These are phyloP conservation scores for Icerya purchasi DNA, from an alignment of 2,888 invertebrate species.

Conservation along the genomic window DNA sequence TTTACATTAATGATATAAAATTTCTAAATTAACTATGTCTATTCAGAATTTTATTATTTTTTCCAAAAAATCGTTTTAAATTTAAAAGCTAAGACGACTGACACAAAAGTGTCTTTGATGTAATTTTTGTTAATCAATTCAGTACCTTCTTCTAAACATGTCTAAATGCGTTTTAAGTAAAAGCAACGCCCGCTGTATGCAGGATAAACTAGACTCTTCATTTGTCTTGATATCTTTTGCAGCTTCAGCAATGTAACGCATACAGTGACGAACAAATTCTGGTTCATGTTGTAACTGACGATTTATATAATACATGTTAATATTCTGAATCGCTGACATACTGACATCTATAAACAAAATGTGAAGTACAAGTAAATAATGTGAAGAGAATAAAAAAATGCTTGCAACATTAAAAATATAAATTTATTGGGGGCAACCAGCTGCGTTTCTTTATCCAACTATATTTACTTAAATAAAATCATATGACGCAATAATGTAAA, in stretches of 20 bases:
- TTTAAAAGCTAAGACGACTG: no score
- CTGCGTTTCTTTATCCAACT: no score
- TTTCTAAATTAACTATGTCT: no score
- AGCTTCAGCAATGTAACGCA: conserved; percentile 71
- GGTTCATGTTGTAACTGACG: conserved; percentile 75
- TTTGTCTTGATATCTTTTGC: conserved; percentile 38
- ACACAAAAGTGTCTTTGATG: no score
- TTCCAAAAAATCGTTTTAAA: no score
- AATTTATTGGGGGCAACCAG: no score
- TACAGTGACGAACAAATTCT: conserved; percentile 81
- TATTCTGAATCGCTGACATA: conserved; percentile 80
- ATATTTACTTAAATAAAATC: conserved; percentile 3
- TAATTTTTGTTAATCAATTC: no score
- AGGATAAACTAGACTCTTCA: conserved; percentile 63
- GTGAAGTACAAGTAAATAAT: not conserved
- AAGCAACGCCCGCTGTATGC: conserved; percentile 72
- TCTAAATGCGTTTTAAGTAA: conserved; percentile 81
- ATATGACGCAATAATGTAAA: conserved; percentile 1
- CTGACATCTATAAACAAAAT: conserved; percentile 45
- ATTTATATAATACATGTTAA: conserved; percentile 85
- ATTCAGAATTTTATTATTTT: no score
- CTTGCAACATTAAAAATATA: no score
- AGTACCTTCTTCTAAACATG: conserved; percentile 62
- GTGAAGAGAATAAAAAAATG: not conserved
- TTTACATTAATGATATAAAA: no score